Percentiles rank a stretch among this genome's conserved stretches.
These are phyloP conservation scores for Leuciscus idus DNA, from an alignment of 2,113 vertebrate genomes.

Conservation along the genomic window DNA sequence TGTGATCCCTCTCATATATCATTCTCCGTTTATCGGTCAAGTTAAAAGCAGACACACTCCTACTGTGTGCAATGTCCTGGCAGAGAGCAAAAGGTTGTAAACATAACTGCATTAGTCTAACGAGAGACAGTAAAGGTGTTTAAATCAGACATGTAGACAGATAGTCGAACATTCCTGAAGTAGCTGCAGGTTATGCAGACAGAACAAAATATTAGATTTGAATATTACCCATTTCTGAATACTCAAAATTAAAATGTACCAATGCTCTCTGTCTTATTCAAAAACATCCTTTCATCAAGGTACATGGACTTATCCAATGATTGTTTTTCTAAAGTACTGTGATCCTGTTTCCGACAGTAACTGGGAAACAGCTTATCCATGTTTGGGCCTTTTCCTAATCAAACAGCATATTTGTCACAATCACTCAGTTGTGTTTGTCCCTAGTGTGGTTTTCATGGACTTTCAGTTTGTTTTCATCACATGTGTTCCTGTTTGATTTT, in stretches of 20 bases:
- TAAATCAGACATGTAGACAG: slow-evolving; percentile 21
- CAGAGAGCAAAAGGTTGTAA: slow-evolving; percentile 14
- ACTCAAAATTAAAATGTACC: no score
- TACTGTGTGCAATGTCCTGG: slow-evolving; percentile 80
- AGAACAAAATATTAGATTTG: not conserved
- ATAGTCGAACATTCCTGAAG: not conserved
- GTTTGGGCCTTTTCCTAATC: not conserved
- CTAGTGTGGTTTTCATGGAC: no score
- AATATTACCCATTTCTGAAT: no score
- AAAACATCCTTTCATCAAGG: not conserved
- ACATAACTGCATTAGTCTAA: slow-evolving; percentile 7
- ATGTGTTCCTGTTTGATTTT: no score
- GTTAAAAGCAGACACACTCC: slow-evolving; percentile 61
- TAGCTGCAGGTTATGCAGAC: not conserved
- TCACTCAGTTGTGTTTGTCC: no score
- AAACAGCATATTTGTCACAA: not conserved
- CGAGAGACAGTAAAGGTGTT: not conserved
- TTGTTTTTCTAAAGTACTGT: not conserved
- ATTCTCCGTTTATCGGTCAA: not conserved
- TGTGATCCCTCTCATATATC: slow-evolving; percentile 4
- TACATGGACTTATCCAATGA: not conserved
- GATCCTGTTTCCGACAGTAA: not conserved
- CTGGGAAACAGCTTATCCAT: not conserved
- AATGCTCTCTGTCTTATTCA: not conserved
- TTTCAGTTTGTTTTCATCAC: no score